These are phyloP conservation scores for Rosalia funebris DNA, from an alignment of 2,888 invertebrate genomes.

Conservation along the genomic window DNA sequence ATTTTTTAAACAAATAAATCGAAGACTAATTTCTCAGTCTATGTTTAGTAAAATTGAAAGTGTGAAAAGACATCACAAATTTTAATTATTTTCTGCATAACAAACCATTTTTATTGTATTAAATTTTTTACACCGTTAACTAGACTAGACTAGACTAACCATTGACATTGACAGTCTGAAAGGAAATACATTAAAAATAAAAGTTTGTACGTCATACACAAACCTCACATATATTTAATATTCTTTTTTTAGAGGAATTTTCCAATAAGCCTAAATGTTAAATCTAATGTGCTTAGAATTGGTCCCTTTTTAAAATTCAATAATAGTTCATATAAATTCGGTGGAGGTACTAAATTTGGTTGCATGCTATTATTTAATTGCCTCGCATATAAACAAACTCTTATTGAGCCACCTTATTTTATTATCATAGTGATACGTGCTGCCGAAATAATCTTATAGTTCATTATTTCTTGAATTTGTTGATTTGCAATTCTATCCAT, in stretches of 20 bases:
- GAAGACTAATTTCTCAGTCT: no score
- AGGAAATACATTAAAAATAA: slow-evolving; percentile 1
- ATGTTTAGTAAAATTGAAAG: no score
- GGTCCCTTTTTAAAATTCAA: slow-evolving; percentile 10
- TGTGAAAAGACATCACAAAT: no score
- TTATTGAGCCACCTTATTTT: not conserved
- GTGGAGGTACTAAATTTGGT: not conserved
- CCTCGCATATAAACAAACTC: not conserved
- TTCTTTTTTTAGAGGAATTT: not conserved
- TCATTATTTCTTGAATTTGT: not conserved
- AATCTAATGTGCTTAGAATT: slow-evolving; percentile 2
- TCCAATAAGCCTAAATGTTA: slow-evolving; percentile 11
- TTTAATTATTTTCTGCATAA: no score
- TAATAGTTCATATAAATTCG: slow-evolving; percentile 2
- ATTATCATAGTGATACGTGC: not conserved
- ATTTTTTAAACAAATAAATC: no score
- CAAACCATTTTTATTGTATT: no score
- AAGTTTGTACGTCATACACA: not conserved
- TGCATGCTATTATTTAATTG: not conserved
- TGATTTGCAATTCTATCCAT: not conserved
- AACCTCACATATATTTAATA: slow-evolving; percentile 9
- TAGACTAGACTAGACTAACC: no score
- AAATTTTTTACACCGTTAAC: no score
- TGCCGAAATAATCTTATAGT: not conserved
- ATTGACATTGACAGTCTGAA: slow-evolving; percentile 8